These are phyloP conservation scores for Diplodus sargus DNA, from an alignment of 2,797 vertebrate species.

Conservation along the genomic window DNA sequence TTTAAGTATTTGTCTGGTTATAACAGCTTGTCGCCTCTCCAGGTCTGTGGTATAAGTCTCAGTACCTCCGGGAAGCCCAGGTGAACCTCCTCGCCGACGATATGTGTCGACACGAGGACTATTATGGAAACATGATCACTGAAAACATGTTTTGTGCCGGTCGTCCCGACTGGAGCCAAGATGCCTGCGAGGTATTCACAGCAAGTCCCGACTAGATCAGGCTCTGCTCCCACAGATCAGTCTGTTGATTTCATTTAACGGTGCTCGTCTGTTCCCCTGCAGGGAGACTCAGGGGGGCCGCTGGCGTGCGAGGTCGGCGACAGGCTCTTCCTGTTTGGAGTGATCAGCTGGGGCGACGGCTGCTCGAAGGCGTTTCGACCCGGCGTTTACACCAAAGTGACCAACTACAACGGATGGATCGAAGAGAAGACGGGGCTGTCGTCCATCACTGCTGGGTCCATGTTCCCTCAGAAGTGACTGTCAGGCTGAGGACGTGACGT, in stretches of 20 bases:
- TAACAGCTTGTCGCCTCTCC: neutral
- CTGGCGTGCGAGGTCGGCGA: slow-evolving; percentile 85
- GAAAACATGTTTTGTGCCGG: slow-evolving; percentile 93
- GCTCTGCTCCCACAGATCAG: fast-evolving
- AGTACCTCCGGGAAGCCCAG: slow-evolving; percentile 85
- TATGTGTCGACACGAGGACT: slow-evolving; percentile 82
- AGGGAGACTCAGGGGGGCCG: slow-evolving; percentile 97
- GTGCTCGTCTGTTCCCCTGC: slow-evolving; percentile 2
- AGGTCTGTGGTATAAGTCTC: slow-evolving; percentile 83
- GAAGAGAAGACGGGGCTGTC: slow-evolving; percentile 68
- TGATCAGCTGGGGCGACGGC: slow-evolving; percentile 94
- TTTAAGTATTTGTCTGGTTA: neutral
- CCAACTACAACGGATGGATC: slow-evolving; percentile 91
- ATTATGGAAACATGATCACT: slow-evolving; percentile 85
- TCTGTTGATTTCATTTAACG: neutral
- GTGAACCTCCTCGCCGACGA: slow-evolving; percentile 85
- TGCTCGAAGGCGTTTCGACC: slow-evolving; percentile 88
- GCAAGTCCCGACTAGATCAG: slow-evolving; percentile 2
- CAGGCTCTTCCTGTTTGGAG: slow-evolving; percentile 88
- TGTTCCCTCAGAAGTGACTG: slow-evolving; percentile 68
- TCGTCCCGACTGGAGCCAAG: slow-evolving; percentile 86
- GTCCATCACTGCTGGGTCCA: slow-evolving; percentile 48
- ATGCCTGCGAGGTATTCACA: slow-evolving; percentile 89
- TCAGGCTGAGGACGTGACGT: neutral
- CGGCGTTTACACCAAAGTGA: slow-evolving; percentile 94